phyloP scores from a whole-genome alignment of 2,113 vertebrate species.

The Gymnogyps californianus region DNA sequence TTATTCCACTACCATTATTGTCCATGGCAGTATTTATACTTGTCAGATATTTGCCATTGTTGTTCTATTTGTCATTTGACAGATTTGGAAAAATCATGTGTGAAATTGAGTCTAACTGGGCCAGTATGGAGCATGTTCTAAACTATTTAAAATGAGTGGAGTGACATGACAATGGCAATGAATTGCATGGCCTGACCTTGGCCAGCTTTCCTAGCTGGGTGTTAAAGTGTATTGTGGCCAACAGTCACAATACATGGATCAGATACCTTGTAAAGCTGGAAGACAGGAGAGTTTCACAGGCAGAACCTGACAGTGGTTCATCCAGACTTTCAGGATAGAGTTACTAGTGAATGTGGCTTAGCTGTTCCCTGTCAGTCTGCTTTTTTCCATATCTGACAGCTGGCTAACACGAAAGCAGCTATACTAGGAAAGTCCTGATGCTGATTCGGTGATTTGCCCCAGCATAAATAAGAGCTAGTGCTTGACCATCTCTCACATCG shows the following conservation, averaged over 20 bases:
- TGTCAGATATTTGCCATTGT: neutral
- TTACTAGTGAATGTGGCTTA: neutral
- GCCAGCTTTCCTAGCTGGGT: accelerated
- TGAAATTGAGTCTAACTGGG: neutral
- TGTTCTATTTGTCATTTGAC: neutral
- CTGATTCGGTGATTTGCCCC: neutral
- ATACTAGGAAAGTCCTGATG: neutral
- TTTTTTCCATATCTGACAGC: neutral
- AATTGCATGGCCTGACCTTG: neutral
- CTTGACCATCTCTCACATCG: neutral
- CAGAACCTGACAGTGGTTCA: neutral
- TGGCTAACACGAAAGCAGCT: neutral
- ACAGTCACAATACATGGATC: accelerated
- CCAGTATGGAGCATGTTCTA: neutral
- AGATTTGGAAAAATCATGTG: accelerated
- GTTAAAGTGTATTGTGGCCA: accelerated
- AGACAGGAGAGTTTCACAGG: neutral
- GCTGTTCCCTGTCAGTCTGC: neutral
- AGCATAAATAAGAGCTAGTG: neutral
- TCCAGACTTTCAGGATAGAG: neutral
- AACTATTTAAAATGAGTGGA: too few species aligned
- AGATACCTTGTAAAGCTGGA: neutral
- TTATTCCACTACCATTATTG: neutral
- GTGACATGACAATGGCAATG: neutral
- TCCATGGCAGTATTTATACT: neutral